Conservation (phyloP, 2,113 vertebrate species). For the Catharus bicknelli region DNA sequence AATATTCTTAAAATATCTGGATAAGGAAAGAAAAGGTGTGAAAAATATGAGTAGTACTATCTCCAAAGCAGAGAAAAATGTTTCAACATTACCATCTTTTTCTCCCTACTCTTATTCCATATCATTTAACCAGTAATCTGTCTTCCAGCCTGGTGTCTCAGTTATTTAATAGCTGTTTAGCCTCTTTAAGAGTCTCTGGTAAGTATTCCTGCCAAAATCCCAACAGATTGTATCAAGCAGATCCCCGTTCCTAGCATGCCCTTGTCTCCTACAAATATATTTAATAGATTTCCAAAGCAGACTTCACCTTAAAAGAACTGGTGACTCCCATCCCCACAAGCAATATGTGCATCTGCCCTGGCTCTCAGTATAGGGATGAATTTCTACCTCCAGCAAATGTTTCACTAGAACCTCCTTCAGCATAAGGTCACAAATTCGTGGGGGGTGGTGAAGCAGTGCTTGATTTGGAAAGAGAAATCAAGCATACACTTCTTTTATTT, state of each 20-base stretch:
- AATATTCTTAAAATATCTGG: not conserved
- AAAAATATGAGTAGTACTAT: not conserved
- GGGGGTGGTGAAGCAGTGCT: not conserved
- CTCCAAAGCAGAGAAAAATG: not conserved
- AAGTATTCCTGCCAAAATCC: not conserved
- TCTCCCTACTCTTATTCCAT: not conserved
- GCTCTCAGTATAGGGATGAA: not conserved
- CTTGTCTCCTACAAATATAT: not conserved
- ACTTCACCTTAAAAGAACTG: conserved; percentile 13
- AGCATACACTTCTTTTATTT: not conserved
- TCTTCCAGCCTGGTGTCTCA: not conserved
- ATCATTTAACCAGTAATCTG: not conserved
- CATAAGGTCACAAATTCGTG: not conserved
- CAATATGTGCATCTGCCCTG: not conserved
- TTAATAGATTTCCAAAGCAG: not conserved
- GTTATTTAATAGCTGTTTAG: not conserved
- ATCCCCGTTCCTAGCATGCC: not conserved
- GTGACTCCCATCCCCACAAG: not conserved
- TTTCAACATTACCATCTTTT: not conserved
- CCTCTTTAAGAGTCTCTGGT: not conserved
- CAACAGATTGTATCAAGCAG: not conserved
- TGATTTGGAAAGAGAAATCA: not conserved
- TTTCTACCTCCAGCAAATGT: not conserved
- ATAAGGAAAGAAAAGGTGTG: not conserved
- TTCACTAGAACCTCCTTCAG: not conserved